Evolutionary conservation across 2,888 invertebrate species (phyloP), one percentile per base, ranked within the genome.

Genomic region (Platycnemis pennipes): DNA sequence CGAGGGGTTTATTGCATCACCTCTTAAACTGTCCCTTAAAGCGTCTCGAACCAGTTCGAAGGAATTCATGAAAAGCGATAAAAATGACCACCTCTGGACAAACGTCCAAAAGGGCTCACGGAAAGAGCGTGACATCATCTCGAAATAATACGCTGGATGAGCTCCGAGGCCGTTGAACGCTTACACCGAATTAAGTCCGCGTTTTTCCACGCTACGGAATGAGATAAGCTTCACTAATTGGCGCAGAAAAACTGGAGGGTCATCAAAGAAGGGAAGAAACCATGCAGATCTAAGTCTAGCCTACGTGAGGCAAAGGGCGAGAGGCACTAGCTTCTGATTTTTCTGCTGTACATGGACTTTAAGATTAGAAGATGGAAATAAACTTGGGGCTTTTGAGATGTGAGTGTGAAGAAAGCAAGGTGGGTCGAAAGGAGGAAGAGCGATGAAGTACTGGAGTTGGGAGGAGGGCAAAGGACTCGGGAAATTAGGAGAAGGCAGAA

Each of bases 41-140:
- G 31, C 77, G 37, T 77, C 77, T 77, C 77, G 77, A 77, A 77
- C 77, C 77, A 77, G 77, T 77, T 77, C 77, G 77, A 2, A 77
- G 77, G 77, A 77, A 77, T 77, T 77, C 16, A 11, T 8, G 11
- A 63, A 63, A 63, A 77, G 77, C 37, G 31, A 37, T n/a, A 77
- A n/a, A 77, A 77, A 77, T 77, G 77, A 37, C 77, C 77, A 77
- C 77, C 77, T 77, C 11, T 77, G 77, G 37, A 26, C 77, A 77
- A 26, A 26, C 13, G 77, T 37, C 37, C 37, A 77, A 77, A 77
- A 5, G 37, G 13, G 77, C 77, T 0, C 37, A 77, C 77, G 63
- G 63, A 77, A 49, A 11, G 31, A 13, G 77, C 13, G 77, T 77
- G 77, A 77, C 77, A 77, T 77, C 77, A 77, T 77, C 77, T 31